phyloP scores from a whole-genome alignment of 2,888 invertebrate species.

The Pandemis heparana region DNA sequence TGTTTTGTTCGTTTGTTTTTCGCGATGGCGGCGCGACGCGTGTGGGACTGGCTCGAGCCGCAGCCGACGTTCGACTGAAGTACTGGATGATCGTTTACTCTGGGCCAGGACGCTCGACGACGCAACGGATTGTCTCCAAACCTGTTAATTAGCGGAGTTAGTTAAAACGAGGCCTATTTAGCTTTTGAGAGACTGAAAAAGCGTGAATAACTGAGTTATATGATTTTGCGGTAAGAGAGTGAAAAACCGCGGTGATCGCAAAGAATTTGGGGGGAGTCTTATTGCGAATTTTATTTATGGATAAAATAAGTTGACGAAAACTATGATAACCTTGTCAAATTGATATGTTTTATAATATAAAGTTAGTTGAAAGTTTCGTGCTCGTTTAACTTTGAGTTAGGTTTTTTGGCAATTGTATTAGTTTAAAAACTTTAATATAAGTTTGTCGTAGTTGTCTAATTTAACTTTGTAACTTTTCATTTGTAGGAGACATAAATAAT shows the following conservation, averaged over 20 bases:
- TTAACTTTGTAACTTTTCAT: conserved; percentile 11
- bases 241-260: background rate
- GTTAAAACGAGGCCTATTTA: conserved; percentile 25
- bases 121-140: conserved; percentile 49
- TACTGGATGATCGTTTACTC: conserved; percentile 38
- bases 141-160: conserved; percentile 39
- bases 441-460: conserved; percentile 15
- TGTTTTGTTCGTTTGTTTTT: conserved; percentile 53
- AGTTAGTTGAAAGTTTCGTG: conserved; percentile 12
- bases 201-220: background rate
- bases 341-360: conserved; percentile 4
- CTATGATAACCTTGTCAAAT: background rate
- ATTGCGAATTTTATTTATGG: background rate
- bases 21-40: conserved; percentile 45
- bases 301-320: background rate
- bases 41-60: conserved; percentile 60
- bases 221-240: background rate
- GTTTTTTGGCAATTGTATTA: conserved; percentile 17
- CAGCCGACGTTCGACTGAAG: conserved; percentile 71
- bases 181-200: conserved; percentile 6
- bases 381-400: conserved; percentile 7
- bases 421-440: conserved; percentile 6
- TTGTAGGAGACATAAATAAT: no score
- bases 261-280: background rate
- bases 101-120: conserved; percentile 44